Evolutionary conservation across 2,113 vertebrate species (phyloP), one percentile per base, ranked within the genome.

Genomic region (Mohoua ochrocephala): DNA sequence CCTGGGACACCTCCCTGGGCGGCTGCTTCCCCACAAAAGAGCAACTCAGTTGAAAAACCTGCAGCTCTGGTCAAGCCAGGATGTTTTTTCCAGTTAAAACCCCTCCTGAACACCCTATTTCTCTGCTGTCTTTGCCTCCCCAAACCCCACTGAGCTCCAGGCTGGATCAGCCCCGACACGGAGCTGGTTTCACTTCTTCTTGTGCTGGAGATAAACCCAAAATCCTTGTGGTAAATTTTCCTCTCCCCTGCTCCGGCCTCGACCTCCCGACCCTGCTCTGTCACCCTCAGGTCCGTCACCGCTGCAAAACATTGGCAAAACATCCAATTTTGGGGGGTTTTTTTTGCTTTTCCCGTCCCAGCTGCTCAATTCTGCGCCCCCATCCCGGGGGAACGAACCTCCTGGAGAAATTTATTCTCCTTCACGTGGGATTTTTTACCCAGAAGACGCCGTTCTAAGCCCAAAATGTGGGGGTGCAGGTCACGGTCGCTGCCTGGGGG

Each of bases 311-410:
- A 56, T 54, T 42, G 24, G 42, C 23, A 50, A 35, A 64, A 57
- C 2, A 26, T 4, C 3, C 6, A 3, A 30, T 69, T 57, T 26
- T 11, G 31, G 30, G 31, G 0, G 0, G 1, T 30, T 44, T 60
- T 33, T 33, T 49, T 27, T 17, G 1, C 33, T 70, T 50, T 56
- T 93, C 74, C 39, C 3, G 13, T 13, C 41, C 20, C 41, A 53
- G 2, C 42, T 42, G 6, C 53, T 19, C 2, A 1, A 14, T 45
- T 41, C 30, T 41, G 5, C 1, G 0, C 33, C 35, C 26, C 59
- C 31, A 11, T 17, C 13, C 69, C 26, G 54, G 39, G 22, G 22
- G 21, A 69, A 50, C 5, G 12, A 60, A 19, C 30, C 18, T 49
- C 7, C 3, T 9, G 19, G 6, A 19, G 2, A 3, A 9, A 35